A percentile compares a stretch with the other conserved stretches of the same genome.
Conservation (phyloP, 2,797 vertebrate genomes). For the Argya squamiceps region DNA sequence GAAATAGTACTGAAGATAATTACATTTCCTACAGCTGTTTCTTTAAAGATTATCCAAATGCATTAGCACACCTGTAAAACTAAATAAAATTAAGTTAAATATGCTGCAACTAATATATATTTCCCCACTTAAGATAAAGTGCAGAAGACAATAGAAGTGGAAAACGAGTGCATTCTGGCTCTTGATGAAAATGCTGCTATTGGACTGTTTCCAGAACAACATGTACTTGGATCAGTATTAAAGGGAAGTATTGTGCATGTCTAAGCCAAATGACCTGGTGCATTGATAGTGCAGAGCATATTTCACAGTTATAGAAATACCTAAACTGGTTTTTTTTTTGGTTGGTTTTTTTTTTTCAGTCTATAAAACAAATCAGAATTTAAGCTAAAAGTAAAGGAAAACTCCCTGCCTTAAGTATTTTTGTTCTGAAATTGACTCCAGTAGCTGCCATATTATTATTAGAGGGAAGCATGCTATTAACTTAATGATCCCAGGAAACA, state of each 20-base stretch:
- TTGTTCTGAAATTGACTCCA: neutral
- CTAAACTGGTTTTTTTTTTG: slow-evolving; percentile 61
- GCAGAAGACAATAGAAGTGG: slow-evolving; percentile 63
- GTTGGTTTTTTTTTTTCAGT: slow-evolving; percentile 44
- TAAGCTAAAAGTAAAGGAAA: slow-evolving; percentile 14
- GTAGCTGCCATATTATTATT: neutral
- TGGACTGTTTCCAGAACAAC: slow-evolving; percentile 80
- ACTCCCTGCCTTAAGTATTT: neutral
- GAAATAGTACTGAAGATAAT: slow-evolving; percentile 39
- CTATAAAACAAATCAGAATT: slow-evolving; percentile 49
- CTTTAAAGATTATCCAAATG: slow-evolving; percentile 56
- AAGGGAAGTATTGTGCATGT: slow-evolving; percentile 67
- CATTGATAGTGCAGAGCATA: slow-evolving; percentile 62
- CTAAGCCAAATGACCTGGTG: slow-evolving; percentile 73
- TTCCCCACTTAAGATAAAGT: slow-evolving; percentile 59
- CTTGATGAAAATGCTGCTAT: slow-evolving; percentile 74
- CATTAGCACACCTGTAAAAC: slow-evolving; percentile 42
- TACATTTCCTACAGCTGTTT: slow-evolving; percentile 6
- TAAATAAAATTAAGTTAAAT: slow-evolving; percentile 52
- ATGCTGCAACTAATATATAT: slow-evolving; percentile 22
- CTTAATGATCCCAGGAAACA: neutral
- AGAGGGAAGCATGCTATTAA: neutral
- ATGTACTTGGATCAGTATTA: slow-evolving; percentile 81
- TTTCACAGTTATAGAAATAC: slow-evolving; percentile 75
- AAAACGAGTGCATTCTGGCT: slow-evolving; percentile 67